Evolutionary conservation across 2,888 invertebrate species (phyloP).

Genomic region (Deroplatys truncata): DNA sequence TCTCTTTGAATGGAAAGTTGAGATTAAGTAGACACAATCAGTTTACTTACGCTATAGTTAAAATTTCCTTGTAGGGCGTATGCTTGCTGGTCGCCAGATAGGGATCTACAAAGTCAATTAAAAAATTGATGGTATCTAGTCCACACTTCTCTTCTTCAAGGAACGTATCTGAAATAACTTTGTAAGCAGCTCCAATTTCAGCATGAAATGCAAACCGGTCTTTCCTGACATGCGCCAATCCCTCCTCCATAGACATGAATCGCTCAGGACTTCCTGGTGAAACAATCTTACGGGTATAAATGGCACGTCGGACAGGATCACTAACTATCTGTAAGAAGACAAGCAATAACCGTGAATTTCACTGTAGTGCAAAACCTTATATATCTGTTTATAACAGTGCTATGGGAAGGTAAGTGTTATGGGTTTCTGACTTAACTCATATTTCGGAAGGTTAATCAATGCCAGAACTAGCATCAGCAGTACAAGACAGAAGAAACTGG

Average conservation of each 20-base stretch:
- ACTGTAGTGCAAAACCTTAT: no score
- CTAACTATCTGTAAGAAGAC: neutral
- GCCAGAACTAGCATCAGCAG: no score
- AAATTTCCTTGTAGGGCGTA: constrained; percentile 58
- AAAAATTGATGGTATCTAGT: constrained; percentile 54
- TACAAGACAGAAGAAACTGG: no score
- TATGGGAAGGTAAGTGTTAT: no score
- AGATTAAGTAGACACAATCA: no score
- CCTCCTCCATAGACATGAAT: constrained; percentile 19
- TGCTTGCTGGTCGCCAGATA: constrained; percentile 61
- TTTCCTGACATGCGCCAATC: constrained; percentile 10
- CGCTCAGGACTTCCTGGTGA: constrained; percentile 3
- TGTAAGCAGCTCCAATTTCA: constrained; percentile 45
- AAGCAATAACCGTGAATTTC: neutral
- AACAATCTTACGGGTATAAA: constrained; percentile 18
- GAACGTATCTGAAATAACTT: constrained; percentile 62
- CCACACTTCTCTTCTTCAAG: constrained; percentile 67
- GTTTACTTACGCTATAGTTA: constrained; percentile 57
- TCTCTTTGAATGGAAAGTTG: no score
- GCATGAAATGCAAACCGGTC: constrained; percentile 28
- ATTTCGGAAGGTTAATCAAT: no score
- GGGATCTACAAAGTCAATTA: constrained; percentile 61
- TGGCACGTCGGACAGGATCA: neutral
- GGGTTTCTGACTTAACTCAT: no score
- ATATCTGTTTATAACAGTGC: no score